Evolutionary conservation across 2,113 vertebrate species (phyloP), one percentile per base, ranked within the genome.

Genomic region (Orcinus orca): DNA sequence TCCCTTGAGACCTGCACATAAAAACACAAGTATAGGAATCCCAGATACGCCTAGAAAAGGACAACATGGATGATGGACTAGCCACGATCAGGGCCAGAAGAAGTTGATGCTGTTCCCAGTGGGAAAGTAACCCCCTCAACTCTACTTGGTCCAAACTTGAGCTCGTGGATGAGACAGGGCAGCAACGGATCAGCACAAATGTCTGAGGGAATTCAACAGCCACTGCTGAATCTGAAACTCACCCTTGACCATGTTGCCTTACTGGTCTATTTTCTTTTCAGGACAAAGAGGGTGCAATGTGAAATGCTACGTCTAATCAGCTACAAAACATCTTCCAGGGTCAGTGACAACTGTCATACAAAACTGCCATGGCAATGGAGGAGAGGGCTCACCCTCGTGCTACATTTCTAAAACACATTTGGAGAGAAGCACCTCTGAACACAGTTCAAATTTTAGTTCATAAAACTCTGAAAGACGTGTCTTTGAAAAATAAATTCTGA

Each of bases 31-130:
- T 25, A 21, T 2, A 47, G n/a, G 58, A 47, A 55, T 25, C 41
- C 65, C 53, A 50, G 80, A 25, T 6, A 36, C 0, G 29, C 23
- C 3, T 4, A 23, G 2, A 44, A 33, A 70, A 63, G 50, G 71
- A 23, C 50, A 60, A 25, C 9, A 29, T 0, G 15, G 80, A 21
- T 0, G 8, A 63, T 0, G 36, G 20, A 70, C n/a, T 10, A 76
- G 13, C 18, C 47, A 36, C 7, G 76, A 31, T 31, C 29, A 50
- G 36, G 62, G 31, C 53, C 50, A 13, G 10, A 70, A 88, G 55
- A 17, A 38, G 68, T 44, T 5, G 18, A 50, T 13, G 14, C 13
- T 18, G 1, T 14, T 7, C 41, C 14, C 38, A 20, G 0, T 1
- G 62, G 12, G 60, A 95, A 71, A 73, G 7, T 1, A 15, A 68